A percentile compares a stretch with the other conserved stretches of the same genome.
Evolutionary conservation across 2,113 vertebrate species (phyloP).

Genomic region (Pluvianellus socialis): DNA sequence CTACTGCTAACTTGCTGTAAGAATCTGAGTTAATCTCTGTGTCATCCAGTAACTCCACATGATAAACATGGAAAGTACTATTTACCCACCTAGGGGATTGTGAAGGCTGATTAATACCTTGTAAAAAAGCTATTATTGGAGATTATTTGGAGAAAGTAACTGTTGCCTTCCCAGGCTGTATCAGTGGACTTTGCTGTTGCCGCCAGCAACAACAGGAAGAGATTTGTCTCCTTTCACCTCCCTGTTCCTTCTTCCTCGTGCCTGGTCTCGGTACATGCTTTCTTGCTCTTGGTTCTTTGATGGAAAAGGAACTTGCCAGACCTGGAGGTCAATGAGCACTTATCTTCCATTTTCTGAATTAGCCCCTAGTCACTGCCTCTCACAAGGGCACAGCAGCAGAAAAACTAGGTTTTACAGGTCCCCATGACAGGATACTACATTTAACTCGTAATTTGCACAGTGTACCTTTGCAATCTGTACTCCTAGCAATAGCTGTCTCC

Average conservation of each 20-base stretch:
- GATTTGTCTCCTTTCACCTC: background rate
- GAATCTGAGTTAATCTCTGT: background rate
- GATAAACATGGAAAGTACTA: background rate
- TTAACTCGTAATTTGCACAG: background rate
- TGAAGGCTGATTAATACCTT: background rate
- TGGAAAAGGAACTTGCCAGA: background rate
- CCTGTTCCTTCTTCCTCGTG: background rate
- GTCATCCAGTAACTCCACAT: background rate
- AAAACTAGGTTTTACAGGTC: background rate
- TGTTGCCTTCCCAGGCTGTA: background rate
- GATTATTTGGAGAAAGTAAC: background rate
- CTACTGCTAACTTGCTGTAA: background rate
- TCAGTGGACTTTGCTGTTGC: background rate
- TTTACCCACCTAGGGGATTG: background rate
- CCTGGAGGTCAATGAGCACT: background rate
- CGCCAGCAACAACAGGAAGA: background rate
- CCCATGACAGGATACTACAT: background rate
- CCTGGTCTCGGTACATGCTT: background rate
- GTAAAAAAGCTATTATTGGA: fast-evolving
- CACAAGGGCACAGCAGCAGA: background rate
- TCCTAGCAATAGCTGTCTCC: background rate
- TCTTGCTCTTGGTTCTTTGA: background rate
- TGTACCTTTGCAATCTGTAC: background rate
- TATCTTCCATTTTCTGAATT: background rate
- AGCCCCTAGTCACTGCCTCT: background rate